A percentile compares a stretch with the other conserved stretches of the same genome.
phyloP scores from a whole-genome alignment of 2,888 invertebrate species.

The Elgonia sp. region DNA sequence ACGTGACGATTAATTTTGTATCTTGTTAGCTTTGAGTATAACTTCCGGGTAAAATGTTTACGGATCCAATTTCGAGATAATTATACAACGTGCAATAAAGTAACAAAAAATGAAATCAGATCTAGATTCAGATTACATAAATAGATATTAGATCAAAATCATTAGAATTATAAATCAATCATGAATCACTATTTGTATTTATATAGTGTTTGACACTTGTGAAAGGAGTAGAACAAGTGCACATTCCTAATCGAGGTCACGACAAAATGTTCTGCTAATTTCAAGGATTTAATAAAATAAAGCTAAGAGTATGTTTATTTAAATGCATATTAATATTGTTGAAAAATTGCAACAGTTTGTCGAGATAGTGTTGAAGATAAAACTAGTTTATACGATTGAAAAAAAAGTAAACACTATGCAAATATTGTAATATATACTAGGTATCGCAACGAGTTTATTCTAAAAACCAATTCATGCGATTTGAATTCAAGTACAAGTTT shows the following conservation, averaged over 20 bases:
- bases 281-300: constrained; percentile 54
- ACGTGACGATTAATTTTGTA: no score
- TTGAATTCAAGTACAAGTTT: no score
- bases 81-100: background rate
- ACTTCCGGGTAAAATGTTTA: no score
- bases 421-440: no score
- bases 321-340: constrained; percentile 3
- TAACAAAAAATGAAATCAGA: background rate
- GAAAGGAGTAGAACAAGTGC: constrained; percentile 57
- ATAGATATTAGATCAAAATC: constrained; percentile 20
- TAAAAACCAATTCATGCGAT: no score
- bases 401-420: no score
- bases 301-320: background rate
- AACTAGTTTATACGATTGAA: no score
- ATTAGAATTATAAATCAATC: constrained; percentile 51
- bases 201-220: constrained; percentile 58
- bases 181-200: constrained; percentile 18
- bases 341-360: no score
- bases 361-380: no score
- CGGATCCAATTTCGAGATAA: background rate
- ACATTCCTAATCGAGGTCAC: constrained; percentile 52
- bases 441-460: no score
- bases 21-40: no score
- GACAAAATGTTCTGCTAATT: constrained; percentile 47
- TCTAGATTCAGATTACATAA: constrained; percentile 20